Percentiles rank a stretch among this genome's conserved stretches.
Conservation (phyloP, 1,140 invertebrate genomes). For the Pseudomyrmex dendroicus region DNA sequence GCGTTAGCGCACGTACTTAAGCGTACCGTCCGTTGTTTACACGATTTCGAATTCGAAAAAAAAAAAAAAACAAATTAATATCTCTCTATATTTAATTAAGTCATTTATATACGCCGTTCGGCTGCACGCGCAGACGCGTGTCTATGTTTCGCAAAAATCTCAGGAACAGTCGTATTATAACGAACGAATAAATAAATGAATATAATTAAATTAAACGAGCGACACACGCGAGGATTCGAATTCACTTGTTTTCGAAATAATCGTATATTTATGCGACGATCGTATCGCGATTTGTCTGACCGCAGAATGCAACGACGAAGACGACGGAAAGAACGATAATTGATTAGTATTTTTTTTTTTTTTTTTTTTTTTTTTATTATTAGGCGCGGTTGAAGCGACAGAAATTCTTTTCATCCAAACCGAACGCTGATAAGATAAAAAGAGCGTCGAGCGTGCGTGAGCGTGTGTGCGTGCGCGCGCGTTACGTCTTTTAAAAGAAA, state of each 20-base stretch:
- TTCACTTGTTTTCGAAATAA: no score
- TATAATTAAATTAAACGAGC: neutral
- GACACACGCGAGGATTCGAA: no score
- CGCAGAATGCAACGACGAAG: no score
- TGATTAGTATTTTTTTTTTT: neutral
- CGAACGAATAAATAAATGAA: neutral
- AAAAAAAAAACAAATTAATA: no score
- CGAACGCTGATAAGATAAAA: conserved; percentile 50
- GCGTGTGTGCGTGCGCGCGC: no score
- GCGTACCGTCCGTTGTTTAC: neutral
- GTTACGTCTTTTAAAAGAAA: conserved; percentile 14
- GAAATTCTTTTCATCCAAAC: conserved; percentile 47
- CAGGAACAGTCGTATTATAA: neutral
- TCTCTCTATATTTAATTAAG: neutral
- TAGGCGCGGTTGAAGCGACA: neutral
- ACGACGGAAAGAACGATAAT: no score
- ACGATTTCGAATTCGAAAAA: no score
- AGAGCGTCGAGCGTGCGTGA: neutral
- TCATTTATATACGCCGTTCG: neutral
- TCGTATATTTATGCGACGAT: no score
- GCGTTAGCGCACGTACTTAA: neutral
- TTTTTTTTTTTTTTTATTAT: conserved; percentile 46
- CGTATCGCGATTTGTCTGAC: no score
- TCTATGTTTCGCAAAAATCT: neutral
- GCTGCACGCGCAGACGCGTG: neutral